phyloP scores from a whole-genome alignment of 2,113 vertebrate species.

The Clupea harengus region DNA sequence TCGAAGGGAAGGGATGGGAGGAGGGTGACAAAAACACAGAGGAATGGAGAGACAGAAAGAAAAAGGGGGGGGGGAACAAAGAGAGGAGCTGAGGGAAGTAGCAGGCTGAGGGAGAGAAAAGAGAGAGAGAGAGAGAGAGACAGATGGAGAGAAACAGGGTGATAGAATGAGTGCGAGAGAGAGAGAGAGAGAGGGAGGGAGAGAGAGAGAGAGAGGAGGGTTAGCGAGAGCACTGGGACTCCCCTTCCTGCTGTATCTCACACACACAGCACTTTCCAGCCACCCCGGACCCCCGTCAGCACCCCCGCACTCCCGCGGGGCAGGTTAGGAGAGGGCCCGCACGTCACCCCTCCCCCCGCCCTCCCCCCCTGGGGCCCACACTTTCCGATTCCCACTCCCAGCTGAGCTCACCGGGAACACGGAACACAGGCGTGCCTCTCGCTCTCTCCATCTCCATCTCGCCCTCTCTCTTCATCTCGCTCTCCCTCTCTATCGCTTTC shows the following conservation, averaged over 20 bases:
- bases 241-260: conserved; percentile 73
- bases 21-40: conserved; percentile 57
- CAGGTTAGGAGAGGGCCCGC: conserved; percentile 42
- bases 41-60: conserved; percentile 29
- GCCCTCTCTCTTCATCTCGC: not conserved
- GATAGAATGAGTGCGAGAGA: conserved; percentile 32
- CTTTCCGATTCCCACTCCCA: conserved; percentile 45
- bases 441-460: not conserved
- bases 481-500: not conserved
- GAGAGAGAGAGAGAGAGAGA: not conserved
- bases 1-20: conserved; percentile 60
- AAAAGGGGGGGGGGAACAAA: not conserved
- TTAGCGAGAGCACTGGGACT: conserved; percentile 61
- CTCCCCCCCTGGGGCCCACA: conserved; percentile 33
- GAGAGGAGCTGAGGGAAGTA: not conserved
- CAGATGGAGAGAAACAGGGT: conserved; percentile 26
- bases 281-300: conserved; percentile 77
- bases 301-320: conserved; percentile 56
- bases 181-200: conserved; percentile 29
- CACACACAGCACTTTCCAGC: conserved; percentile 73
- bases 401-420: conserved; percentile 45
- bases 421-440: not conserved
- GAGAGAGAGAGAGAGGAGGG: conserved; percentile 23
- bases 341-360: conserved; percentile 44
- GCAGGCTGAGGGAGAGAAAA: not conserved